phyloP scores from a whole-genome alignment of 92 coral and sea anemone genomes.

The Parazoanthus atlanticus region DNA sequence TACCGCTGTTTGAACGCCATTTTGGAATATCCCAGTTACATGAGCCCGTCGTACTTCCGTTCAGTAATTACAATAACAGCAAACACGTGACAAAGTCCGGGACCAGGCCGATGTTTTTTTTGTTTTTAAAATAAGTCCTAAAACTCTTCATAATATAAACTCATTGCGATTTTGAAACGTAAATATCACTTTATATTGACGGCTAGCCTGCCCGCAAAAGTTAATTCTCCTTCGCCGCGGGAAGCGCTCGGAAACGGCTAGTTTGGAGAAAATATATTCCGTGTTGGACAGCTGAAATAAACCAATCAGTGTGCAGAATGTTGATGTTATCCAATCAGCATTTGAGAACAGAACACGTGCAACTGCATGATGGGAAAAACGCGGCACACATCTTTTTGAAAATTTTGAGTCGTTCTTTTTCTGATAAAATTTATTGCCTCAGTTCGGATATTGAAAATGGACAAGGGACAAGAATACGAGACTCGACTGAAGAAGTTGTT shows the following conservation, averaged over 20 bases:
- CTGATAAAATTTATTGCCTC: too few relatives aligned
- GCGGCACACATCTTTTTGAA: not conserved
- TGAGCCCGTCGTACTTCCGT: constrained; percentile 57
- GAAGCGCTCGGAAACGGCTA: too few relatives aligned
- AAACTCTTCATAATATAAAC: too few relatives aligned
- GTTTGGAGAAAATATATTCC: not conserved
- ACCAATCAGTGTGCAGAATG: constrained; percentile 16
- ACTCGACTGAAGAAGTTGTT: constrained; percentile 82
- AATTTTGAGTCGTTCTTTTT: not conserved
- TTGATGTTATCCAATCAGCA: constrained; percentile 19
- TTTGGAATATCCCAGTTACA: constrained; percentile 49
- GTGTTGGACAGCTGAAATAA: not conserved
- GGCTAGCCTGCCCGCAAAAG: too few relatives aligned
- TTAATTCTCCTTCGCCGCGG: too few relatives aligned
- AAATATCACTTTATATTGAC: not conserved
- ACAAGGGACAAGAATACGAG: constrained; percentile 45
- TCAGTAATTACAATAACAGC: not conserved
- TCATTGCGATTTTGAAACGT: too few relatives aligned
- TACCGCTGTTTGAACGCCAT: constrained; percentile 96
- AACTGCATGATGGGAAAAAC: not conserved
- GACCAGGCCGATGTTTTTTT: not conserved
- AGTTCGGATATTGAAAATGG: not conserved
- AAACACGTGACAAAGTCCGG: not conserved
- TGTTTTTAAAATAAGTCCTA: too few relatives aligned
- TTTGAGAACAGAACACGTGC: constrained; percentile 39